Conservation (phyloP, 30 jellyfish, hydroid and myxozoan species). For the Nemopilema nomurai region DNA sequence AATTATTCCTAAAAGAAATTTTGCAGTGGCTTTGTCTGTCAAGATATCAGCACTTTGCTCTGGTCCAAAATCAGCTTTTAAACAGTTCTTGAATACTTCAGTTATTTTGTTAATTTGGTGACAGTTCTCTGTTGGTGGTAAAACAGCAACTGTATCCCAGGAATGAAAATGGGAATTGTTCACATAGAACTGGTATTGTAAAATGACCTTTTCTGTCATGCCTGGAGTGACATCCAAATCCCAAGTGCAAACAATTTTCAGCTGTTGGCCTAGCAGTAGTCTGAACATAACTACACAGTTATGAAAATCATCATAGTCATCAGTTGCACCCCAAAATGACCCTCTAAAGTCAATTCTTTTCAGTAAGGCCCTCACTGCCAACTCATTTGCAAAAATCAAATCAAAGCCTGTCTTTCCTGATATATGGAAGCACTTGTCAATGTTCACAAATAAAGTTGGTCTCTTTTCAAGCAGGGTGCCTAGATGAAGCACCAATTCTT, state of each 20-base stretch:
- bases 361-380: constrained; percentile 24
- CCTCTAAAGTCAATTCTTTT: constrained; percentile 32
- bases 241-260: constrained; percentile 18
- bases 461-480: constrained; percentile 47
- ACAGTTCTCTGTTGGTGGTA: constrained; percentile 7
- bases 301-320: not conserved
- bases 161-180: constrained; percentile 8
- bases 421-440: constrained; percentile 49
- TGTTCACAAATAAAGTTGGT: constrained; percentile 2
- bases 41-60: constrained; percentile 11
- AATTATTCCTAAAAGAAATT: constrained; percentile 32
- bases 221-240: constrained; percentile 20
- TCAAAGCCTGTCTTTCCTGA: constrained; percentile 52
- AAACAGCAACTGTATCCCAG: constrained; percentile 40
- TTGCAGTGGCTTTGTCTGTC: constrained; percentile 25
- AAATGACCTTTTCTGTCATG: constrained; percentile 3
- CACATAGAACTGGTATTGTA: constrained; percentile 22
- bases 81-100: constrained; percentile 22
- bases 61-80: constrained; percentile 17
- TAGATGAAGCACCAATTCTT: constrained; percentile 42
- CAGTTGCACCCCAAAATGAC: constrained; percentile 14
- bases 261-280: not conserved
- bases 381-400: constrained; percentile 40
- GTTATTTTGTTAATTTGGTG: constrained; percentile 18
- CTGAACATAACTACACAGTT: constrained; percentile 22